These are phyloP conservation scores for Carpatolechia fugitivella DNA, from an alignment of 2,888 invertebrate species.

Conservation along the genomic window DNA sequence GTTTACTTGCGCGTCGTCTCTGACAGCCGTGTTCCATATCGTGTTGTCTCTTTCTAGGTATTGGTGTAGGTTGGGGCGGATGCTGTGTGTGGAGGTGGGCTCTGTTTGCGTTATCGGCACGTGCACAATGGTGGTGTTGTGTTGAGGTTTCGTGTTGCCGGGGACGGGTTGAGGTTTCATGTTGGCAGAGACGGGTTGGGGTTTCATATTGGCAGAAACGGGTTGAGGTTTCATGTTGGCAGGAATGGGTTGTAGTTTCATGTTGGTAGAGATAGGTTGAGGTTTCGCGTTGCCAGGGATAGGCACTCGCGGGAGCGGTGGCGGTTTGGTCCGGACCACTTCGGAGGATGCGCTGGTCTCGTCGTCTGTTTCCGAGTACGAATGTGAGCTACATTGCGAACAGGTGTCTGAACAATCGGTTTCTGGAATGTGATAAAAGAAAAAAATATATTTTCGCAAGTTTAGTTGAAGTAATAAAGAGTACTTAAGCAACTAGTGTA, in stretches of 20 bases:
- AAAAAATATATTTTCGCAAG: neutral
- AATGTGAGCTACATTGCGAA: slow-evolving; percentile 78
- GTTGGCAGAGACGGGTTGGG: too few relatives aligned
- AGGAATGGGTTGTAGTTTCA: slow-evolving; percentile 25
- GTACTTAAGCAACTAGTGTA: too few relatives aligned
- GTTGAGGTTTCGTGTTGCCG: neutral
- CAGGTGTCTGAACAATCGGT: slow-evolving; percentile 87
- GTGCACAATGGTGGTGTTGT: slow-evolving; percentile 32
- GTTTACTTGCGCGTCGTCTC: slow-evolving; percentile 39
- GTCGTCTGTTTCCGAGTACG: slow-evolving; percentile 52
- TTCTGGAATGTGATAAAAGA: slow-evolving; percentile 56
- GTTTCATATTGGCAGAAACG: slow-evolving; percentile 18
- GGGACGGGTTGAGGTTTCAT: too few relatives aligned
- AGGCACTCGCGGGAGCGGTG: slow-evolving; percentile 48
- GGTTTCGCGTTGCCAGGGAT: slow-evolving; percentile 19
- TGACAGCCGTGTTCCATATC: slow-evolving; percentile 58
- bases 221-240: slow-evolving; percentile 22
- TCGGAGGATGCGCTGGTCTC: slow-evolving; percentile 43
- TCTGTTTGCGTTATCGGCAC: slow-evolving; percentile 51
- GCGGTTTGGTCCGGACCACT: slow-evolving; percentile 46
- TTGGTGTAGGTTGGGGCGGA: slow-evolving; percentile 66
- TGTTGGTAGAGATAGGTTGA: slow-evolving; percentile 23
- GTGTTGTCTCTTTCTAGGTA: slow-evolving; percentile 66
- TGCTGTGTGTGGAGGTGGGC: slow-evolving; percentile 52
- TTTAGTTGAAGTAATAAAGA: too few relatives aligned